Base-by-base conservation (phyloP, 2,797 vertebrate species). In the Otolemur crassicaudatus region DNA sequence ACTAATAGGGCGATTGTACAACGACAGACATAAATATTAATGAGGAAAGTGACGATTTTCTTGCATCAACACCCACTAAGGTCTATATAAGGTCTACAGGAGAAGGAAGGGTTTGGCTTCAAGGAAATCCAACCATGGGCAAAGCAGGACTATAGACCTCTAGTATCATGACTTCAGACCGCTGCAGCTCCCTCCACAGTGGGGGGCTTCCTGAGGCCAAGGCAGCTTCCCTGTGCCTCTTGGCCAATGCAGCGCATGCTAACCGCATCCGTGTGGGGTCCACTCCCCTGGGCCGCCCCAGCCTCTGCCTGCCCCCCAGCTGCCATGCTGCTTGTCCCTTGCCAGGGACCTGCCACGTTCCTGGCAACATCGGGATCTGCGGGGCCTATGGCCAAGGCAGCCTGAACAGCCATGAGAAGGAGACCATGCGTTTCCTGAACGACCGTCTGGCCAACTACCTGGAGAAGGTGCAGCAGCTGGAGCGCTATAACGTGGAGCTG, bases 351-450 rank as follows among this genome's bases (percentile, higher is more conserved):
- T 56, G 80, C 0, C 17, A 88, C 75, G 65, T 93, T 34, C 72
- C 91, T 0, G 69, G 53, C 56, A 95, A 85, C 67, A 58, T 72
- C 0, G 40, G 92, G 5, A 86, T 29, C 73, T 94, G 80, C 3
- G 63, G 77, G 11, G 14, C 31, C 72, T 94, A 31, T 0, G 61
- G 96, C 0, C 94, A 23, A 29, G 97, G 97, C 1, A 96, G 96
- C 94, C 29, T 97, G 1, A 91, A 82, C 1, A 17, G 79, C 16
- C 37, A 61, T 0, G 9, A 82, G 63, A 69, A 85, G 46, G 82
- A 97, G 97, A 99, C 99, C 98, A 99, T 99, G 99, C 99, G 99
- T 98, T 99, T 99, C 97, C 98, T 99, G 96, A 99, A 99, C 0
- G 98, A 99, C 97, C 99, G 99, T n/a, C 98, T 99, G 98, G 99